Evolutionary conservation across 2,888 invertebrate genomes (phyloP), one percentile per base, ranked within the genome.

Genomic region (Dendrolimus houi): DNA sequence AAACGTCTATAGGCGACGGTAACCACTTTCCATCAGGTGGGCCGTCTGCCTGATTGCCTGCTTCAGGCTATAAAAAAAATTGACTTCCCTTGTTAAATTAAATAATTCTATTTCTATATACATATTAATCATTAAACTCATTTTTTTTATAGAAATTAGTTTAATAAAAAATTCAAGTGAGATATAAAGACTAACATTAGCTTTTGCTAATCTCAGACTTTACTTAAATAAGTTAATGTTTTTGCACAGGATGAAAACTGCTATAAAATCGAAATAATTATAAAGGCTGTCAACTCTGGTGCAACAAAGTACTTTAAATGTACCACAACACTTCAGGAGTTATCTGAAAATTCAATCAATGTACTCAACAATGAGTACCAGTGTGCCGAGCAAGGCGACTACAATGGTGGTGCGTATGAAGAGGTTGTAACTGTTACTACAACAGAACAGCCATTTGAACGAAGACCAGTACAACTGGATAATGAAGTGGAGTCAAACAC

Each of bases 401-500:
- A 70, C 54, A 62, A 59, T 0, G 65, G 61, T 6, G 60, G 60
- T n/a, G 65, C 62, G 10, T 68, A 67, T 9, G 63, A 69, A n/a
- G 59, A 57, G n/a, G 57, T 58, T n/a, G 62, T 57, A 12, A 62
- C 62, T 2, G 68, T 58, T 17, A 57, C 65, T 13, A 63, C 59
- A 47, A 60, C 64, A 1, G 77, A 77, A 55, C 54, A 66, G 8
- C 58, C 60, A 1, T 55, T 64, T 55, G 68, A 65, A 3, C 70
- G 75, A 55, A 66, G 62, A 57, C 82, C 85, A 0, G 68, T 88
- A 0, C 75, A 79, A 58, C 75, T 87, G 14, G 83, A 81, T 58
- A 89, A 86, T 75, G 88, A 89, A 73, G 81, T 87, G 0, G 79
- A 87, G 58, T 68, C 77, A 0, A 74, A 83, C 58, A 68, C 77